Percentiles rank a stretch among this genome's conserved stretches.
Conservation (phyloP, 1,140 invertebrate species). For the Bombyx mori region DNA sequence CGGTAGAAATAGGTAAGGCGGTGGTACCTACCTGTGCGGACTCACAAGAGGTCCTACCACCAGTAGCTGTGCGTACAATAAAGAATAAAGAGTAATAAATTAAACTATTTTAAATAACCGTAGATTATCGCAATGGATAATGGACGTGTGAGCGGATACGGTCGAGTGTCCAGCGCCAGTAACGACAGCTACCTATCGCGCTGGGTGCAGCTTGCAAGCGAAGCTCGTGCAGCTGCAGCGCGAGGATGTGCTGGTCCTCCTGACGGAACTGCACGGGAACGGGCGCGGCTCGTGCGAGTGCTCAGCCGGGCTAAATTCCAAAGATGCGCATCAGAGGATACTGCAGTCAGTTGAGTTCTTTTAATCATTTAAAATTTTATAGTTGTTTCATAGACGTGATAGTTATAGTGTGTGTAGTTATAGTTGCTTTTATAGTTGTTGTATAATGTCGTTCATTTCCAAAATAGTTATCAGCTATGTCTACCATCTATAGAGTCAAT, state of each 20-base stretch:
- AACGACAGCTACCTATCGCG: slow-evolving; percentile 24
- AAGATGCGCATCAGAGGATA: slow-evolving; percentile 35
- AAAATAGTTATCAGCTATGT: too few relatives aligned
- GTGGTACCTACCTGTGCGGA: too few relatives aligned
- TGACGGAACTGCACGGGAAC: slow-evolving; percentile 47
- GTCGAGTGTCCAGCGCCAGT: slow-evolving; percentile 20
- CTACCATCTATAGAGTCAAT: too few relatives aligned
- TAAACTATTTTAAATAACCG: not conserved
- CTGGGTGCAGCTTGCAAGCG: slow-evolving; percentile 42
- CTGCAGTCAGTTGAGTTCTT: slow-evolving; percentile 24
- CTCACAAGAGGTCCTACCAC: too few relatives aligned
- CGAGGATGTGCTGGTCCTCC: slow-evolving; percentile 43
- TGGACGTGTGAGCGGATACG: slow-evolving; percentile 35
- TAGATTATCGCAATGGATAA: slow-evolving; percentile 58
- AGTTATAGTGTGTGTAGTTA: too few relatives aligned
- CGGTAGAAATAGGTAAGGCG: too few relatives aligned
- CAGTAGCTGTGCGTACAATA: too few relatives aligned
- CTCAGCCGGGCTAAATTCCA: slow-evolving; percentile 41
- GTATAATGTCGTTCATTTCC: too few relatives aligned
- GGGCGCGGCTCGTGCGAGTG: slow-evolving; percentile 41
- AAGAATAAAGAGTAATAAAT: too few relatives aligned
- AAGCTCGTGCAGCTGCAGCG: slow-evolving; percentile 42
- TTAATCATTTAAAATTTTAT: too few relatives aligned
- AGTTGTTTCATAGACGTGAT: too few relatives aligned
- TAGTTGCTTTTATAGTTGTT: too few relatives aligned